Percentiles rank a stretch among this genome's conserved stretches.
Evolutionary conservation across 1,140 invertebrate genomes (phyloP).

Genomic region (Lepeophtheirus salmonis): DNA sequence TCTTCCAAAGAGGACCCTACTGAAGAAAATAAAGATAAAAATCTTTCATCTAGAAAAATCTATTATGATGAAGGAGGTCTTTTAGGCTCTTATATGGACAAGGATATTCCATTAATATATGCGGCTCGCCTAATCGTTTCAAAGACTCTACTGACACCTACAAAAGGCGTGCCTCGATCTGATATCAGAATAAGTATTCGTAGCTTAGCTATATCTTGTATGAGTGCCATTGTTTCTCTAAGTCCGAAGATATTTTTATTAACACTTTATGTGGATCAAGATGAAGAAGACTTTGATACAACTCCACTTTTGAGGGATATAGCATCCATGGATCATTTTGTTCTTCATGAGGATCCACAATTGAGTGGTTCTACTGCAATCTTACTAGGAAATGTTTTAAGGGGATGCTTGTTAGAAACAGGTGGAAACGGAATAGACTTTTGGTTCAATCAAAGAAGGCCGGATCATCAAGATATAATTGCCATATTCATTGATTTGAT

Average conservation of each 20-base stretch:
- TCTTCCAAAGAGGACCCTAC: background rate
- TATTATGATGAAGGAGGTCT: background rate
- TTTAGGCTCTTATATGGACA: constrained; percentile 44
- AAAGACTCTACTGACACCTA: constrained; percentile 50
- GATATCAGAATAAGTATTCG: constrained; percentile 61
- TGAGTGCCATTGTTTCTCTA: constrained; percentile 44
- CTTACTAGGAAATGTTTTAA: constrained; percentile 44
- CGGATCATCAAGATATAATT: constrained; percentile 24
- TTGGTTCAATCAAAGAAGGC: constrained; percentile 13
- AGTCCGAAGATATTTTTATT: constrained; percentile 46
- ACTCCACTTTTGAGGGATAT: constrained; percentile 42
- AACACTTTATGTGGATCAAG: constrained; percentile 29
- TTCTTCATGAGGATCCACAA: constrained; percentile 56
- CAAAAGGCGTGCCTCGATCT: constrained; percentile 40
- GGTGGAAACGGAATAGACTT: constrained; percentile 31
- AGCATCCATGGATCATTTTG: constrained; percentile 35
- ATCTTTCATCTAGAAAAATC: background rate
- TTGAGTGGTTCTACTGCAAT: constrained; percentile 49
- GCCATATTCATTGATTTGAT: constrained; percentile 33
- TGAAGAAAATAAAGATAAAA: background rate
- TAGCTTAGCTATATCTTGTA: constrained; percentile 51
- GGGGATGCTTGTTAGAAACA: constrained; percentile 37
- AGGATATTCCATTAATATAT: constrained; percentile 46
- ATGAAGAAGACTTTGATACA: constrained; percentile 19
- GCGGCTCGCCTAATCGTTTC: constrained; percentile 50